These are phyloP conservation scores for Discoglossus pictus DNA, from an alignment of 2,797 vertebrate species.

Conservation along the genomic window DNA sequence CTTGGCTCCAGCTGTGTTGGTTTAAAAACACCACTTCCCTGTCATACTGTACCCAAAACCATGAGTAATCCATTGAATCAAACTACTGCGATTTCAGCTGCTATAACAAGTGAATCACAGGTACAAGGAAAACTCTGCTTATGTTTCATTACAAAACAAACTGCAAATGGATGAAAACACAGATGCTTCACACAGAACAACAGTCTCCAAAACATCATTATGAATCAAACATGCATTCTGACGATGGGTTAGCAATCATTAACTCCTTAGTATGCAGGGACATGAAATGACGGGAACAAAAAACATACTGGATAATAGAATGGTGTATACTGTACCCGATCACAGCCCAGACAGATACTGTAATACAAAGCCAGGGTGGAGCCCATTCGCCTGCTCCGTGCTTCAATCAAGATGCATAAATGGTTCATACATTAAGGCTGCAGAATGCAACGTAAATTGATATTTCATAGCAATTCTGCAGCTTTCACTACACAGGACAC, in stretches of 20 bases:
- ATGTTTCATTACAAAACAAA: conserved; percentile 3
- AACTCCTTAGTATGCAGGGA: no score
- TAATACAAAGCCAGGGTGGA: conserved; percentile 37
- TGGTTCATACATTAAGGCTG: no score
- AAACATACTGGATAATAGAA: neutral
- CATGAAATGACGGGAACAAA: neutral
- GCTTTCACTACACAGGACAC: neutral
- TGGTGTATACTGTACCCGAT: neutral
- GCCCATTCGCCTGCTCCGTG: conserved; percentile 13
- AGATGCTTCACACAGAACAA: neutral
- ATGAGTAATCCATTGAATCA: no score
- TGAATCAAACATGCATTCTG: no score
- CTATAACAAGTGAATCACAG: no score
- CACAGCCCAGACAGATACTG: conserved; percentile 7
- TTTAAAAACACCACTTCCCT: no score
- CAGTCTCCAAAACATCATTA: no score
- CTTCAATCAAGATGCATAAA: neutral
- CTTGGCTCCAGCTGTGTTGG: no score
- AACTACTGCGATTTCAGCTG: no score
- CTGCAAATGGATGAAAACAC: neutral
- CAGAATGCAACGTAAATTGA: neutral
- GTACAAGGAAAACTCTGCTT: no score
- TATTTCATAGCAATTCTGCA: neutral
- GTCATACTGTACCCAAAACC: no score
- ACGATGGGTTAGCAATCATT: no score